These are phyloP conservation scores for Acanthiza pusilla DNA, from an alignment of 2,797 vertebrate genomes.

Conservation along the genomic window DNA sequence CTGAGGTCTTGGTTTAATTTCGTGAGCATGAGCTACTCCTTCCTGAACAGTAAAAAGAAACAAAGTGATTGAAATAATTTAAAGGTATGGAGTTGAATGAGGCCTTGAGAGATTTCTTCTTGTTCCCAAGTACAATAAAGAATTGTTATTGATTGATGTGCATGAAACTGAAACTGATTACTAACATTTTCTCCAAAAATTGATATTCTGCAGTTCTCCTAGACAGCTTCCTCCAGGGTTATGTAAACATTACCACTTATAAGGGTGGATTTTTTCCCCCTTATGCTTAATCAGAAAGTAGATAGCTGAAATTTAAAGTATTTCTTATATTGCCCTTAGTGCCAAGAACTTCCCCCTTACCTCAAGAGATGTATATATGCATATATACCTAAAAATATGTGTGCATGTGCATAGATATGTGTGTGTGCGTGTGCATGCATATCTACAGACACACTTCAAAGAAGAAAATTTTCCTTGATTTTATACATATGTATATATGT, in stretches of 20 bases:
- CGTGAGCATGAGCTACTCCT: background rate
- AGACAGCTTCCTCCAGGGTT: background rate
- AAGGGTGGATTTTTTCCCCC: background rate
- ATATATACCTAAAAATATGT: background rate
- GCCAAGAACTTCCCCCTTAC: background rate
- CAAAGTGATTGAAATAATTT: background rate
- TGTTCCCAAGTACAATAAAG: background rate
- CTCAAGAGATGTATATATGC: background rate
- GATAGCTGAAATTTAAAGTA: background rate
- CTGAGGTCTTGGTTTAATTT: background rate
- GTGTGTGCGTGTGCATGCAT: background rate
- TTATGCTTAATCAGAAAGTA: background rate
- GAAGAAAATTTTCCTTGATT: background rate
- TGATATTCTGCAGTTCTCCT: background rate
- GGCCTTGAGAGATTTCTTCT: background rate
- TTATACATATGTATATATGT: background rate
- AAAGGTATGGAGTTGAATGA: background rate
- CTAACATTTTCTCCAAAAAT: background rate
- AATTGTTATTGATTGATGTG: background rate
- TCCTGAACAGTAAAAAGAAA: background rate
- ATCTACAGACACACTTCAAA: background rate
- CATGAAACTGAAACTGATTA: background rate
- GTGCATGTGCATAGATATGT: accelerated
- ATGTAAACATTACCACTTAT: background rate
- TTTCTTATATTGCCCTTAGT: background rate